Base-by-base conservation (phyloP, 1,140 invertebrate species). In the Heliconius hewitsoni region DNA sequence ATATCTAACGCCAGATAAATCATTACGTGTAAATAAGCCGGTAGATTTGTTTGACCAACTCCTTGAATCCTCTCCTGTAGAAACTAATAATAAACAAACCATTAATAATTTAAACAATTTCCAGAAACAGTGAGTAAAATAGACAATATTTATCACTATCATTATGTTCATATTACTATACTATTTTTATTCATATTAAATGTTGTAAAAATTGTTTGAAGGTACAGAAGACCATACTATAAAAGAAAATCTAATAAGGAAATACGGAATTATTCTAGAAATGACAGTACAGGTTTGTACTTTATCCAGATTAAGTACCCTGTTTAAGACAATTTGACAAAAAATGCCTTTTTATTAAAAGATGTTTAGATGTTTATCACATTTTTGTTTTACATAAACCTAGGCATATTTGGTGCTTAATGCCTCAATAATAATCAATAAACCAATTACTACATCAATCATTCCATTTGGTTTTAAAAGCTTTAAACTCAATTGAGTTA, bases 1-100 rank as follows among this genome's bases (percentile, higher is more conserved):
- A 0, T 92, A 82, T 84, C 82, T 94, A 39, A 94, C 93, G 3
- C 93, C 93, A 5, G 89, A 94, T 72, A 93, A 93, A 80, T 94
- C 93, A 66, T 81, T 94, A 71, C 85, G 82, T 39, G 91, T 94
- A 1, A 94, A 93, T 79, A 93, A 88, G 80, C 84, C 81, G 18
- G 82, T 83, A 1, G 93, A 94, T 84, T 81, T 89, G 4, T 94
- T 94, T 57, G 93, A 94, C 79, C 83, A 90, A 77, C 81, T 94
- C 30, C 71, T 72, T 9, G 37, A 13, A n/a, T 72, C 71, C 16
- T 72, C 71, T 72, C 37, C 71, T 72, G 18, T 39, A 34, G 34
- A 57, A 57, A 23, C n/a, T 71, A 16, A 74, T 39, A 57, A 52
- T 57, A 74, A 37, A 37, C 19, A 19, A 34, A 34, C 73, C 6